Evolutionary conservation across 2,888 invertebrate species (phyloP).

Genomic region (Crioceris asparagi): DNA sequence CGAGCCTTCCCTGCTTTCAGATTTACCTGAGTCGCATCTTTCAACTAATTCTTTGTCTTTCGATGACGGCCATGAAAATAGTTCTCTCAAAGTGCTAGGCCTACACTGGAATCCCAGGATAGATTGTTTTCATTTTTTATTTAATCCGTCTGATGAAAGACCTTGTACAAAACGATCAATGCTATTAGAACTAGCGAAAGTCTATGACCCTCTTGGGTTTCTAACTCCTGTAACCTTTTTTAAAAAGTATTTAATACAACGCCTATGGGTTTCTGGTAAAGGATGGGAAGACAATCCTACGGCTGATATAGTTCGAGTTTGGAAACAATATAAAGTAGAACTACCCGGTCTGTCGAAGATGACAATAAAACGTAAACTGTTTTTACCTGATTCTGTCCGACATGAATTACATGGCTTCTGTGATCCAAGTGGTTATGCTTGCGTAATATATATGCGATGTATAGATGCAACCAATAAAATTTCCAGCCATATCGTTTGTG

Average conservation of each 20-base stretch:
- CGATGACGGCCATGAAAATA: no score
- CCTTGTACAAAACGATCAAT: neutral
- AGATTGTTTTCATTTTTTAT: neutral
- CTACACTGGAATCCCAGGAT: neutral
- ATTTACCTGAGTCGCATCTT: no score
- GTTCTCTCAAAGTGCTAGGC: neutral
- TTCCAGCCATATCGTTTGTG: neutral
- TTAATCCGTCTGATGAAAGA: neutral
- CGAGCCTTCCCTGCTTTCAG: no score
- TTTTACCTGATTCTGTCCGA: neutral
- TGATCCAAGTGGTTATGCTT: neutral
- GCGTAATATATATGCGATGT: neutral
- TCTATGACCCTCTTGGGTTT: neutral
- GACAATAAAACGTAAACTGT: neutral
- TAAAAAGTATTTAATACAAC: neutral
- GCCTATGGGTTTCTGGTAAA: neutral
- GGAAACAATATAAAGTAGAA: neutral
- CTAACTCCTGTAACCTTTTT: neutral
- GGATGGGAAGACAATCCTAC: neutral
- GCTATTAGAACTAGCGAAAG: neutral
- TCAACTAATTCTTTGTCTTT: no score
- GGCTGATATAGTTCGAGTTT: neutral
- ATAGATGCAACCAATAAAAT: neutral
- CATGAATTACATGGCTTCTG: neutral
- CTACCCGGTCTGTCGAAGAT: neutral